Conservation (phyloP, 2,113 vertebrate species). For the Haplotaxodon microlepis region DNA sequence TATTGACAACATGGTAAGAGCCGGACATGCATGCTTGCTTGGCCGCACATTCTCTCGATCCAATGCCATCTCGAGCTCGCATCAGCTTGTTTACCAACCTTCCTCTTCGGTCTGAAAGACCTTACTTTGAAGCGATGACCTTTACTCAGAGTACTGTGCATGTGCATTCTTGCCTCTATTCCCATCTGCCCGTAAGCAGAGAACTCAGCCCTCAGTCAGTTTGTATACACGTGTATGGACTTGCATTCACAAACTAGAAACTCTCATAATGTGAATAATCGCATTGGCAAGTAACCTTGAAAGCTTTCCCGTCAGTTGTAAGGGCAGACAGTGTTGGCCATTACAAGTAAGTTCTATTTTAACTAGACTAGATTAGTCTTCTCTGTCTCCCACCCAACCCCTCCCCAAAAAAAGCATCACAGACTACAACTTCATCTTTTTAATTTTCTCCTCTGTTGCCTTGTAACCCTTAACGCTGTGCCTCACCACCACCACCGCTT, state of each 20-base stretch:
- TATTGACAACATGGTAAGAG: slow-evolving; percentile 30
- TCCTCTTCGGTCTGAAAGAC: background rate
- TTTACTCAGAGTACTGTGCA: slow-evolving; percentile 11
- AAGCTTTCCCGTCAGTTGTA: background rate
- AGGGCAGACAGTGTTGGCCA: background rate
- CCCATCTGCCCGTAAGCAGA: background rate
- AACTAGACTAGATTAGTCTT: background rate
- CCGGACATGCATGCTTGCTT: background rate
- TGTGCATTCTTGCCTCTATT: background rate
- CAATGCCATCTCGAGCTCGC: background rate
- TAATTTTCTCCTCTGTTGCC: slow-evolving; percentile 65
- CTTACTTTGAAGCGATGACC: slow-evolving; percentile 20
- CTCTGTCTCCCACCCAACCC: background rate
- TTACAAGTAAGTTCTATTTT: background rate
- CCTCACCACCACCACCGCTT: slow-evolving; percentile 40
- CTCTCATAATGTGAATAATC: background rate
- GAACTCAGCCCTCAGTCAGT: background rate
- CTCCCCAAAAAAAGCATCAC: slow-evolving; percentile 8
- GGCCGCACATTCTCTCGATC: slow-evolving; percentile 12
- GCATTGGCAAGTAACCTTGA: slow-evolving; percentile 17
- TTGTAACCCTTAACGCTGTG: slow-evolving; percentile 41
- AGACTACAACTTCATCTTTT: slow-evolving; percentile 55
- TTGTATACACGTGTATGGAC: background rate
- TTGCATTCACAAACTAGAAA: background rate
- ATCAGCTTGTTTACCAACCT: slow-evolving; percentile 42